Base-by-base conservation (phyloP, 2,113 vertebrate species). In the Hystrix cristata region DNA sequence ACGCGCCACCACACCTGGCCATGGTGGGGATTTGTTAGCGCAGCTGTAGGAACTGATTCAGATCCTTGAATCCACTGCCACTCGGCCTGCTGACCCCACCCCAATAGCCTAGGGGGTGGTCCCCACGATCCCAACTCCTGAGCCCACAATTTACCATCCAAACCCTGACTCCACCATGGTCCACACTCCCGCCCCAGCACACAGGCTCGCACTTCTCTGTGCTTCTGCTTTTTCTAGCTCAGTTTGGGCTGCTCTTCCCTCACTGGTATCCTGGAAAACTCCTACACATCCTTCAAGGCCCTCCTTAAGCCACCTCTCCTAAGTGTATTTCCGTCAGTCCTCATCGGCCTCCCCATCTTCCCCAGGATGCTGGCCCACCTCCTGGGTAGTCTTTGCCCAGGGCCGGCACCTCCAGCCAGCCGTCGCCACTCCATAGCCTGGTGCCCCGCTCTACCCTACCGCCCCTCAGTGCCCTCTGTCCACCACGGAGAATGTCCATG, bases 371-470 rank as follows among this genome's bases (percentile, higher is more conserved):
- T 10, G 34, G 13, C 55, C 59, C 19, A 4, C 46, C 14, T 64
- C 60, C 48, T 67, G 34, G 0, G 48, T 29, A 12, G 43, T 21
- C 72, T 69, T 14, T 4, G 72, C 57, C 57, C 53, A 1, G 13
- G 38, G 14, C 27, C 19, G 48, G 48, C 38, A 29, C 67, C 84
- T 87, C 29, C 62, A 25, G 14, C 13, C 38, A 38, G 38, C 48
- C 10, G 25, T 67, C 21, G 10, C 4, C 18, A 7, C 51, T 59
- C 12, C 59, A n/a, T 1, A 64, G 34, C 51, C 34, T n/a, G 60
- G 29, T 0, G 3, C 46, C 87, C 60, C 51, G 19, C 3, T 1
- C 27, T n/a, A 10, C 21, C 34, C 12, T 0, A 0, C 3, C 34
- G 10, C 60, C n/a, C 60, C 13, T 46, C n/a, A 51, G 23, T 38